Evolutionary conservation across 2,888 invertebrate species (phyloP), one percentile per base, ranked within the genome.

Genomic region (Hedychridium roseum): DNA sequence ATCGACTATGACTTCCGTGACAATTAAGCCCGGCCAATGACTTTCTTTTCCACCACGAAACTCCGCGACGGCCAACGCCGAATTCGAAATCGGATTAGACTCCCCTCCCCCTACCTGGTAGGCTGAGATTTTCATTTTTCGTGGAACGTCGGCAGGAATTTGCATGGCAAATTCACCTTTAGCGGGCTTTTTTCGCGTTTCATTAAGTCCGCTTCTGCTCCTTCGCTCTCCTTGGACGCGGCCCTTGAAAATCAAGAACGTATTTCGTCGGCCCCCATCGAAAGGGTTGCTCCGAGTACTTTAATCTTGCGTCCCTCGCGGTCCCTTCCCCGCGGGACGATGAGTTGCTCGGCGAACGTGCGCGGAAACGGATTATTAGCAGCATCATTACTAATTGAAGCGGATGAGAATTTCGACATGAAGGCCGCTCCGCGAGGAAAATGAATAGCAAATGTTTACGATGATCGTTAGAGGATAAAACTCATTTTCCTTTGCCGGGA

Each of bases 21-120:
- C n/a, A 32, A 32, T 16, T 9, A 1, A 6, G 7, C 7, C 17
- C 17, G 16, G 11, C 11, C 11, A n/a, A 5, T 28, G 28, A 12
- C n/a, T 37, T 20, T 7, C 17, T 11, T 14, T 37, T 37, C 21
- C 21, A 12, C n/a, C n/a, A 37, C 20, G 1, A 11, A 7, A 3
- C 11, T 11, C 7, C 23, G 11, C 28, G 9, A 28, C 6, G 16
- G 54, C 54, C 54, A 54, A 31, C 54, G 53, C 55, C 55, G 69
- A 72, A 73, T 73, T 70, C 63, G 54, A 66, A 73, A 71, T 70
- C 62, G 62, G 66, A 62, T 68, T 66, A 60, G 53, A 55, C 55
- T 63, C 54, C 54, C 32, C 48, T 47, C 41, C 50, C 42, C 37
- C 36, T 37, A n/a, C n/a, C n/a, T 60, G 52, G 61, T n/a, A n/a